Conservation (phyloP, 2,888 invertebrate species). For the Cheilosia soror region DNA sequence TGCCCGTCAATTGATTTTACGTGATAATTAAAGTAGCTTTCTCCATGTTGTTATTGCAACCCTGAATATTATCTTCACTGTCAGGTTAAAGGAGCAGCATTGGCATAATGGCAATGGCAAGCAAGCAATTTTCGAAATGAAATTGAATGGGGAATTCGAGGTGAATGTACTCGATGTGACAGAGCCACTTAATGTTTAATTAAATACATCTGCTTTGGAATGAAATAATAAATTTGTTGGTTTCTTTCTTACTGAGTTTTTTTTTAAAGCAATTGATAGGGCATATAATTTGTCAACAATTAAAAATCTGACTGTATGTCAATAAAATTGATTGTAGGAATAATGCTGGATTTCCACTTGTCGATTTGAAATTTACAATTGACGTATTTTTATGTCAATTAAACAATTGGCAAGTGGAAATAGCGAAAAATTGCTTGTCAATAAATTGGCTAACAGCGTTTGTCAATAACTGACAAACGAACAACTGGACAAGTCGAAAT, state of each 20-base stretch:
- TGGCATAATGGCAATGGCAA: no score
- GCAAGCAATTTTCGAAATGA: constrained; percentile 32
- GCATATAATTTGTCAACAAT: background rate
- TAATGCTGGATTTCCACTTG: no score
- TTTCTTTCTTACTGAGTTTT: background rate
- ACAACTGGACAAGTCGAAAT: no score
- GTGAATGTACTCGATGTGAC: constrained; percentile 4
- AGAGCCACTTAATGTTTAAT: constrained; percentile 62
- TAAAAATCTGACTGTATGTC: background rate
- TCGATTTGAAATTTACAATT: no score
- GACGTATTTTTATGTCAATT: no score
- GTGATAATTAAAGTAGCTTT: constrained; percentile 59
- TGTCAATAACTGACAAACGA: no score
- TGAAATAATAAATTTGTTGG: constrained; percentile 6
- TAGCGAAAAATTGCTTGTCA: no score
- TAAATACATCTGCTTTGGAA: constrained; percentile 32
- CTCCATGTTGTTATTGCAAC: constrained; percentile 19
- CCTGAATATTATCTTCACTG: background rate
- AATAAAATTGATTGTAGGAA: no score
- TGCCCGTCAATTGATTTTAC: constrained; percentile 67
- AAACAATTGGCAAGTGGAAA: no score
- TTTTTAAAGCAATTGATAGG: background rate
- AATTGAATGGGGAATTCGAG: constrained; percentile 60
- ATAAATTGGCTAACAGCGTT: no score
- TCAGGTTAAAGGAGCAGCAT: background rate